Conservation (phyloP, 2,888 invertebrate species). For the Caenorhabditis sp. region DNA sequence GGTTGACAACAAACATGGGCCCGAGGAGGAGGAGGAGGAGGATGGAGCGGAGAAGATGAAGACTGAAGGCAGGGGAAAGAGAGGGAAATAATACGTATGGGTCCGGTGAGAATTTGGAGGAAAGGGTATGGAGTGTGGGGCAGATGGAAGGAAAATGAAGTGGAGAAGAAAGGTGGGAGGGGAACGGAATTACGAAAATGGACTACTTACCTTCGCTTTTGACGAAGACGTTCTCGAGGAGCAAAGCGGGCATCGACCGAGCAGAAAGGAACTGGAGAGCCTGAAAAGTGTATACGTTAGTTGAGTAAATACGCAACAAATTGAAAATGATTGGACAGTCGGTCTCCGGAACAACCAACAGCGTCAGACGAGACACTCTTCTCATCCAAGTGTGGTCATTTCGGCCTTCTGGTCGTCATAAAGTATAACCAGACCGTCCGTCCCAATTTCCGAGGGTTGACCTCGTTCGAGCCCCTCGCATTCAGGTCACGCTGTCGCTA, state of each 20-base stretch:
- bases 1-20: constrained; percentile 56
- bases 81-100: constrained; percentile 7
- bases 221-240: constrained; percentile 40
- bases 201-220: constrained; percentile 49
- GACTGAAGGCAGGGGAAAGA: not conserved
- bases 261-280: constrained; percentile 40
- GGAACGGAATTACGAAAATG: too few relatives aligned
- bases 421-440: constrained; percentile 45
- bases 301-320: constrained; percentile 5
- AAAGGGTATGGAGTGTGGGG: not conserved
- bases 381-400: not conserved
- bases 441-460: constrained; percentile 42
- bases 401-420: constrained; percentile 54
- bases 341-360: too few relatives aligned
- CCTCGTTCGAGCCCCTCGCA: constrained; percentile 56
- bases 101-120: constrained; percentile 8
- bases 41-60: not conserved
- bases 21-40: not conserved
- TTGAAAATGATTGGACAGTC: too few relatives aligned
- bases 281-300: constrained; percentile 33
- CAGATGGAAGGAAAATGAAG: not conserved
- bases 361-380: not conserved
- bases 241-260: constrained; percentile 54
- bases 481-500: constrained; percentile 46
- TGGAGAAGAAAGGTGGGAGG: not conserved